Evolutionary conservation across 2,113 vertebrate genomes (phyloP).

Genomic region (Osmerus eperlanus): DNA sequence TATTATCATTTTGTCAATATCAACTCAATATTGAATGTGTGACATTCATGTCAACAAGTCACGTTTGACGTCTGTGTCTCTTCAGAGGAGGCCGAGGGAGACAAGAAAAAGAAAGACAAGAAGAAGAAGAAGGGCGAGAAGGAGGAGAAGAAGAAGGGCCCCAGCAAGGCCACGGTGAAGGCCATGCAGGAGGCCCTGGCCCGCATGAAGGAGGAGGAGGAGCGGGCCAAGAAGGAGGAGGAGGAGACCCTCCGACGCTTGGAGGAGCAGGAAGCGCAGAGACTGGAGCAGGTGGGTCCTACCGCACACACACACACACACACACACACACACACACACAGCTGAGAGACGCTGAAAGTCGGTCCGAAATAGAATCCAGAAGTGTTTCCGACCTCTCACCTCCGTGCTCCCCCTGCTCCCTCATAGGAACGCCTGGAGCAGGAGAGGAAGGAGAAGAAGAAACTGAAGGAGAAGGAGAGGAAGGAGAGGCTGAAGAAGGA

Average conservation of each 20-base stretch:
- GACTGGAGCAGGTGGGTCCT: constrained; percentile 84
- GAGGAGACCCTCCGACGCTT: constrained; percentile 81
- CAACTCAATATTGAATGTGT: too few relatives aligned
- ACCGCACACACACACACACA: neutral
- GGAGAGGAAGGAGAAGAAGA: constrained; percentile 94
- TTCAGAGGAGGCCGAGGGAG: constrained; percentile 82
- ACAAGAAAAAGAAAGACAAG: constrained; percentile 95
- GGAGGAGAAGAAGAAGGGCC: constrained; percentile 95
- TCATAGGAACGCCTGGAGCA: constrained; percentile 89
- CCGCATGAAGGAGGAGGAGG: constrained; percentile 94
- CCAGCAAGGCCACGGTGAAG: constrained; percentile 93
- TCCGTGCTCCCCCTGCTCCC: too few relatives aligned
- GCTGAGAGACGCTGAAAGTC: neutral
- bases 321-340: neutral
- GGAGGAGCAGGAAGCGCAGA: constrained; percentile 88
- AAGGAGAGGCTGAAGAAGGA: constrained; percentile 97
- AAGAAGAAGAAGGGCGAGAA: constrained; percentile 88
- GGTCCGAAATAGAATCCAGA: neutral
- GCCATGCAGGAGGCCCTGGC: constrained; percentile 97
- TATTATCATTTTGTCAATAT: too few relatives aligned
- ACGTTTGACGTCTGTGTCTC: neutral
- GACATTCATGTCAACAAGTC: too few relatives aligned
- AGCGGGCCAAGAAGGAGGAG: constrained; percentile 85
- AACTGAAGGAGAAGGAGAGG: constrained; percentile 96
- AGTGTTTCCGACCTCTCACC: constrained; percentile 7